A percentile compares a stretch with the other conserved stretches of the same genome.
Evolutionary conservation across 2,888 invertebrate species (phyloP).

Genomic region (Sinhomidia bicolor): DNA sequence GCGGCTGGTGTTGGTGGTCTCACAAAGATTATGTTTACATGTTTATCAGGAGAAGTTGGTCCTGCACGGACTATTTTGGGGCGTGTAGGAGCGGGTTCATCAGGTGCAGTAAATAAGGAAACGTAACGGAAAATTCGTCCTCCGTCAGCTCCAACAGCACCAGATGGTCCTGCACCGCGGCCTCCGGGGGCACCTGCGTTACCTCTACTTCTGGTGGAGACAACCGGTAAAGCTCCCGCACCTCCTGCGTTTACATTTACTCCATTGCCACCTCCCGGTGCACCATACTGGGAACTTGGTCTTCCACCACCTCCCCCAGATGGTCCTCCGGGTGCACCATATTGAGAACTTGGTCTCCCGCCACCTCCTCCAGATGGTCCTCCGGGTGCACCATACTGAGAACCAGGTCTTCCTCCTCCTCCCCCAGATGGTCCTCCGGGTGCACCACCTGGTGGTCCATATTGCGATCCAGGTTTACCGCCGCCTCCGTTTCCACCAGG

Average conservation of each 20-base stretch:
- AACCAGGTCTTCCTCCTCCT: not conserved
- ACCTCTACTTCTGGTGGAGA: constrained; percentile 46
- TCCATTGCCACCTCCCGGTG: not conserved
- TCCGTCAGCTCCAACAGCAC: constrained; percentile 4
- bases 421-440: not conserved
- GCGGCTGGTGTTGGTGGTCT: constrained; percentile 44
- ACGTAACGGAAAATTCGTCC: constrained; percentile 64
- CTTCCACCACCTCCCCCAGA: not conserved
- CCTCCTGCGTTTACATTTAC: not conserved
- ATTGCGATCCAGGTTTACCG: constrained; percentile 9
- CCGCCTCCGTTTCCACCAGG: constrained; percentile 34
- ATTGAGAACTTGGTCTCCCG: constrained; percentile 33
- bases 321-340: constrained; percentile 30
- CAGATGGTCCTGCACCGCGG: not conserved
- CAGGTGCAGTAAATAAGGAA: constrained; percentile 67
- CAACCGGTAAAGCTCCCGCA: constrained; percentile 13
- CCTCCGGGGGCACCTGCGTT: not conserved
- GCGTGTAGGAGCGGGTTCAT: constrained; percentile 58
- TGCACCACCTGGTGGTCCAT: constrained; percentile 39
- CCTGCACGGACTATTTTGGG: constrained; percentile 71
- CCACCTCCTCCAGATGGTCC: not conserved
- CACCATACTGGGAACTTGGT: constrained; percentile 13
- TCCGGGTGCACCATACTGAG: constrained; percentile 40
- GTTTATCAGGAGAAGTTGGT: constrained; percentile 50
- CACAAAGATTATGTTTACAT: constrained; percentile 63